Evolutionary conservation across 2,113 vertebrate species (phyloP).

Genomic region (Bubalus kerabau): DNA sequence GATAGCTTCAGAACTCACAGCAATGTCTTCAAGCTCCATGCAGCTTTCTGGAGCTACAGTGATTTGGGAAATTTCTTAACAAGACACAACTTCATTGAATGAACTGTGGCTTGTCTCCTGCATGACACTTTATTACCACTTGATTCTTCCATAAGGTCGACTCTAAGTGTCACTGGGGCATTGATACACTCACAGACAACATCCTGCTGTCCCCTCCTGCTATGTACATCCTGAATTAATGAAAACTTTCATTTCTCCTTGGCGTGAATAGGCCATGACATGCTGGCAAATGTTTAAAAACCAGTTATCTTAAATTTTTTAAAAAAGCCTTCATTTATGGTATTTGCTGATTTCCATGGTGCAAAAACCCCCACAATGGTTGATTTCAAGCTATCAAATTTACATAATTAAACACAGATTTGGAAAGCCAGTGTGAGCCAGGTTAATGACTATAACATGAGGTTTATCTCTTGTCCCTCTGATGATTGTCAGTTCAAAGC

Average conservation of each 20-base stretch:
- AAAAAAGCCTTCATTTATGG: background rate
- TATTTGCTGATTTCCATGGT: background rate
- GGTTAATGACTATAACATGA: background rate
- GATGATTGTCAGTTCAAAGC: background rate
- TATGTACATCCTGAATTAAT: background rate
- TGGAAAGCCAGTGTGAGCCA: background rate
- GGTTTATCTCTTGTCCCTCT: background rate
- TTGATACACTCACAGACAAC: background rate
- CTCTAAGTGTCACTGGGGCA: background rate
- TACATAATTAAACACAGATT: background rate
- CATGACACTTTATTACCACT: background rate
- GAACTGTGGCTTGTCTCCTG: background rate
- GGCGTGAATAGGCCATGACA: accelerated
- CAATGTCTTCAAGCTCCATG: background rate
- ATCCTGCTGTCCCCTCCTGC: background rate
- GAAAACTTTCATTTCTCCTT: background rate
- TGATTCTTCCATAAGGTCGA: background rate
- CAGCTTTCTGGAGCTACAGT: background rate
- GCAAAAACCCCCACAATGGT: background rate
- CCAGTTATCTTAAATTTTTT: accelerated
- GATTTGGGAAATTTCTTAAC: background rate
- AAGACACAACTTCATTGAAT: background rate
- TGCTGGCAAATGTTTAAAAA: background rate
- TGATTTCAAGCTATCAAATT: background rate
- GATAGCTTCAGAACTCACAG: background rate